phyloP scores from a whole-genome alignment of 1,140 invertebrate genomes.

The Caenorhabditis tropicalis region DNA sequence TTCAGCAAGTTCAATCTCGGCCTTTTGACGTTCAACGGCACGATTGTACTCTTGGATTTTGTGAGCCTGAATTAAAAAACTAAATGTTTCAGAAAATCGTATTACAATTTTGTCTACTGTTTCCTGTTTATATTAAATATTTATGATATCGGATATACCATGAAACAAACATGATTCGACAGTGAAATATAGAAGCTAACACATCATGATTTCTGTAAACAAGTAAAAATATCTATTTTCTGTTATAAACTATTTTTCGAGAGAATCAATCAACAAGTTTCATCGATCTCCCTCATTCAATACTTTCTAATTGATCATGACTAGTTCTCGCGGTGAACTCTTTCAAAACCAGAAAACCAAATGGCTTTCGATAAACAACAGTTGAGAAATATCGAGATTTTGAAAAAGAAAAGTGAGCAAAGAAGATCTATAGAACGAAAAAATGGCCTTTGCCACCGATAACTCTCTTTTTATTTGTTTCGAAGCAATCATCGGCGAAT shows the following conservation, averaged over 20 bases:
- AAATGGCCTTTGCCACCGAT: not conserved
- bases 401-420: not conserved
- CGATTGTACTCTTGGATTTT: slow-evolving; percentile 73
- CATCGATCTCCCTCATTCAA: not conserved
- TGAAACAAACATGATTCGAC: no score
- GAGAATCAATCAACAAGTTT: not conserved
- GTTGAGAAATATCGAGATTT: not conserved
- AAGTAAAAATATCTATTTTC: no score
- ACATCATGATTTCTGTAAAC: no score
- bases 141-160: no score
- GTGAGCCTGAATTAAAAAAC: slow-evolving; percentile 68
- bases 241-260: no score
- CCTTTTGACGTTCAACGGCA: slow-evolving; percentile 72
- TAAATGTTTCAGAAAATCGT: not conserved
- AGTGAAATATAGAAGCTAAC: no score
- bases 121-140: no score
- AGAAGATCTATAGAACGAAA: not conserved
- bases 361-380: not conserved
- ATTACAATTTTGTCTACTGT: not conserved
- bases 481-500: not conserved
- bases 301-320: not conserved
- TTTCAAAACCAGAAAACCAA: no score
- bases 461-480: not conserved
- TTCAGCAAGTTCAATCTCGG: slow-evolving; percentile 72
- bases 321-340: no score